phyloP scores from a whole-genome alignment of 2,113 vertebrate species.

The Psilopsiagon aymara region DNA sequence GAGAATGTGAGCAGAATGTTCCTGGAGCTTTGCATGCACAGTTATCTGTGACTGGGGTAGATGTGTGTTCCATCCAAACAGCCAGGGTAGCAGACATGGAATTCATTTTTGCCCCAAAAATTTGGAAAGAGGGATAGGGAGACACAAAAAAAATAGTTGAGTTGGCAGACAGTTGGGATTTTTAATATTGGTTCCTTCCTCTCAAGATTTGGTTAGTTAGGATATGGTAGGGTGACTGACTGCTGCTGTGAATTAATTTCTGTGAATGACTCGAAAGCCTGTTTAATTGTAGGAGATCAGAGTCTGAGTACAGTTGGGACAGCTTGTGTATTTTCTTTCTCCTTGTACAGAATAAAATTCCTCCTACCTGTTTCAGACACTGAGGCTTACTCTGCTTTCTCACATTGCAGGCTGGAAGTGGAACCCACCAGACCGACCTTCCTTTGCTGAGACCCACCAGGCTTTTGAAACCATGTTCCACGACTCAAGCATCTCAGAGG shows the following conservation, averaged over 20 bases:
- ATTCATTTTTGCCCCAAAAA: background rate
- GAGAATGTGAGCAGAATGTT: background rate
- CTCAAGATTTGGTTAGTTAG: background rate
- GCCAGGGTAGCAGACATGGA: background rate
- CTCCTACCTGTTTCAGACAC: background rate
- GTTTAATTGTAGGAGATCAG: background rate
- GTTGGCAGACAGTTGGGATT: background rate
- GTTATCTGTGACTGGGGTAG: background rate
- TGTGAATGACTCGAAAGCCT: background rate
- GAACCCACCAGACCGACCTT: slow-evolving; percentile 93
- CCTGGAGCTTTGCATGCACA: background rate
- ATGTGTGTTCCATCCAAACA: background rate
- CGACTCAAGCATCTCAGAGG: slow-evolving; percentile 98
- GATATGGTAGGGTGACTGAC: background rate
- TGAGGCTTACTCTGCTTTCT: background rate
- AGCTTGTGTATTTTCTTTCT: background rate
- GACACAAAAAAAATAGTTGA: background rate
- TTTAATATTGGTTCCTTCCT: background rate
- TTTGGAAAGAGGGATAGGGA: background rate
- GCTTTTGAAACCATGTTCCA: slow-evolving; percentile 99
- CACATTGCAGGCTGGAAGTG: slow-evolving; percentile 90
- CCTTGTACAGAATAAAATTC: background rate
- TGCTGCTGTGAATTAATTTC: background rate
- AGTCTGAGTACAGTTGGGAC: background rate
- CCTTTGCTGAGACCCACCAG: slow-evolving; percentile 96